Evolutionary conservation across 2,113 vertebrate species (phyloP), one percentile per base, ranked within the genome.

Genomic region (Agelaius phoeniceus): DNA sequence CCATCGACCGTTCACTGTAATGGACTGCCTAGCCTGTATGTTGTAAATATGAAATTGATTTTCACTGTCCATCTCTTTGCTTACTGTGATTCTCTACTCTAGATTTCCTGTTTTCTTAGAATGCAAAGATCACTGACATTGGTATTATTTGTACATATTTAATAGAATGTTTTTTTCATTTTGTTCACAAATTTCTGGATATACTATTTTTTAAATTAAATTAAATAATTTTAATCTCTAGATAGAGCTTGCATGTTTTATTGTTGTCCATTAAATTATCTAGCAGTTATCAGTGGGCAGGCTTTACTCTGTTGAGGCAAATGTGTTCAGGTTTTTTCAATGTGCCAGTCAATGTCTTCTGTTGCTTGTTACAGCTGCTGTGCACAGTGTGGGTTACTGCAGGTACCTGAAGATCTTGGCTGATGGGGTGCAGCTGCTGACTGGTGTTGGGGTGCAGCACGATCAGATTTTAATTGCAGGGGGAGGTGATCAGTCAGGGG

Each of bases 41-140:
- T 65, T 92, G 69, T 87, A 93, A 93, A 79, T 87, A 51, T 65
- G 66, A 76, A 93, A 95, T 95, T 81, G 93, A 93, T 96, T 95
- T 96, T 87, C 77, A 59, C 61, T 74, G 86, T 66, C 41, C 5
- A 5, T 68, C 41, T 81, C 94, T 76, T 68, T 35, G 39, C 69
- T 90, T 90, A 7, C 76, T 78, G 35, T 17, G 68, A 82, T 83
- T 82, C 55, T 71, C 65, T 65, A 23, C 48, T 74, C 54, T 62
- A 9, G 61, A 84, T 89, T 79, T 81, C 15, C 39, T 37, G 11
- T 39, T 78, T 90, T 57, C 69, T 77, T 62, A 16, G 48, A 86
- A 61, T 30, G 35, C 57, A 72, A 88, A 86, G 61, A 31, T 84
- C 24, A 12, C 39, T 19, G 39, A 59, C 51, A 44, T 30, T 33